Percentiles rank a stretch among this genome's conserved stretches.
Evolutionary conservation across 2,113 vertebrate species (phyloP).

Genomic region (Myiozetetes cayanensis): DNA sequence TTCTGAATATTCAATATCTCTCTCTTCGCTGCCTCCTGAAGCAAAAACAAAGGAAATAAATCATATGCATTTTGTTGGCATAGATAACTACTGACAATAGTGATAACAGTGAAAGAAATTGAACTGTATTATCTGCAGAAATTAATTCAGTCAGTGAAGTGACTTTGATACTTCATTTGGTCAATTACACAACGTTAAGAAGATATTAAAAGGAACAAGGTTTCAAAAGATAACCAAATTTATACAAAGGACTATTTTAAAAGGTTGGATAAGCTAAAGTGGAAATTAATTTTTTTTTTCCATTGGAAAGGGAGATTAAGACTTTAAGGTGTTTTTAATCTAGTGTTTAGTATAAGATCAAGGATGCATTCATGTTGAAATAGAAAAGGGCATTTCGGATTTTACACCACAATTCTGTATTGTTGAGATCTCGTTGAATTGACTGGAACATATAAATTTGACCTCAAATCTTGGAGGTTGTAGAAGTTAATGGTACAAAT

Average conservation of each 20-base stretch:
- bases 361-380: not conserved
- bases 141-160: not conserved
- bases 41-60: slow-evolving; percentile 14
- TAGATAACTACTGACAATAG: not conserved
- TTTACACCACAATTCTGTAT: not conserved
- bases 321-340: not conserved
- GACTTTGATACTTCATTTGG: not conserved
- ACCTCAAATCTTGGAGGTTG: not conserved
- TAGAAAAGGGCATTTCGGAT: not conserved
- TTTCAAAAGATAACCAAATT: not conserved
- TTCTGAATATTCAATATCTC: not conserved
- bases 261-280: not conserved
- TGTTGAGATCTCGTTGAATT: not conserved
- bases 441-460: not conserved
- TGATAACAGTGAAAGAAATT: not conserved
- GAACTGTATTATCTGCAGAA: not conserved
- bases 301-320: not conserved
- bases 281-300: not conserved
- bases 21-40: not conserved
- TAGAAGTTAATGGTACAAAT: not conserved
- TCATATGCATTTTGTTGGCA: not conserved
- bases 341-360: not conserved
- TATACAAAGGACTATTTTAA: not conserved
- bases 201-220: not conserved
- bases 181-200: not conserved